These are phyloP conservation scores for Trematocara marginatum DNA, from an alignment of 2,113 vertebrate genomes.

Conservation along the genomic window DNA sequence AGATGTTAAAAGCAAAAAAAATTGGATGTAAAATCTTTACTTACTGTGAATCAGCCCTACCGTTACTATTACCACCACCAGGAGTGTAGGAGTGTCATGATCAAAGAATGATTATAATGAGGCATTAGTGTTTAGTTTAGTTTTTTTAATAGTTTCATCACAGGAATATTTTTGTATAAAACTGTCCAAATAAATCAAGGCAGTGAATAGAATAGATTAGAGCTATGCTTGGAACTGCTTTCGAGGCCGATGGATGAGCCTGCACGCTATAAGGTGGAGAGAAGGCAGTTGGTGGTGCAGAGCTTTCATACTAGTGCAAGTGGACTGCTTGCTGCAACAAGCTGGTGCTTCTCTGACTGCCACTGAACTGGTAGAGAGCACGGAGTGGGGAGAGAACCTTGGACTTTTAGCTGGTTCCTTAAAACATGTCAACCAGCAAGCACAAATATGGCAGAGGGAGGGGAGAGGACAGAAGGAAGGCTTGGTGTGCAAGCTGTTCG, in stretches of 20 bases:
- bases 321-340: conserved; percentile 39
- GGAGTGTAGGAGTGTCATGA: neutral
- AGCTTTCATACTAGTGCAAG: conserved; percentile 17
- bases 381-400: neutral
- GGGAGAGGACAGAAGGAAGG: conserved; percentile 31
- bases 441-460: neutral
- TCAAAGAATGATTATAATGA: neutral
- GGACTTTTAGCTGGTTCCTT: neutral
- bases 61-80: neutral
- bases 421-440: neutral
- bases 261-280: neutral
- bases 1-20: neutral
- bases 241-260: neutral
- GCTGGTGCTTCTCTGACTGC: conserved; percentile 16
- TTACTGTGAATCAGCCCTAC: neutral
- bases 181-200: neutral
- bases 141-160: neutral
- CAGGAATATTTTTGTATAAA: neutral
- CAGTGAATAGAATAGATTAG: neutral
- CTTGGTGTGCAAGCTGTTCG: conserved; percentile 28
- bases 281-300: conserved; percentile 31
- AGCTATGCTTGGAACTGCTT: neutral
- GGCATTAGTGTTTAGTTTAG: neutral
- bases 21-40: neutral
- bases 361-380: neutral